Evolutionary conservation across 2,113 vertebrate genomes (phyloP).

Genomic region (Embiotoca jacksoni): DNA sequence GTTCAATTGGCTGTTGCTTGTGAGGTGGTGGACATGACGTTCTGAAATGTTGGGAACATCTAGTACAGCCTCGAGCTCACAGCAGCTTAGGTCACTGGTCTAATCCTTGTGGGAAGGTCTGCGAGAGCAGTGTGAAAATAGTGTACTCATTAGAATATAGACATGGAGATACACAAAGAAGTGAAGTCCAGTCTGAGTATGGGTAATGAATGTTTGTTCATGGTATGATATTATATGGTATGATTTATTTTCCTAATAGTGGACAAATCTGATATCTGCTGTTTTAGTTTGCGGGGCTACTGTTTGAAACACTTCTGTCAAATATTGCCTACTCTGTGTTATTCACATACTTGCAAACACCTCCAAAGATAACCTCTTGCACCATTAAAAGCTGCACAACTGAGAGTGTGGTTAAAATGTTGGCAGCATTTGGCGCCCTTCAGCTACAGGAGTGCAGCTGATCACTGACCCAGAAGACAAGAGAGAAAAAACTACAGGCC

Average conservation of each 20-base stretch:
- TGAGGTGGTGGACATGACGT: slow-evolving; percentile 14
- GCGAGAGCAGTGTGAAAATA: not conserved
- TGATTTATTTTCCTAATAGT: not conserved
- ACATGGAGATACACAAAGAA: not conserved
- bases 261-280: slow-evolving; percentile 6
- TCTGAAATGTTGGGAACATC: slow-evolving; percentile 51
- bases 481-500: not conserved
- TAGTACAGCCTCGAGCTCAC: slow-evolving; percentile 9
- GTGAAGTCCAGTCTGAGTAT: not conserved
- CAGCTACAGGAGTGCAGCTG: not conserved
- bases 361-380: not conserved
- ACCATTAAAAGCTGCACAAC: not conserved
- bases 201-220: not conserved
- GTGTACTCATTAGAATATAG: slow-evolving; percentile 3
- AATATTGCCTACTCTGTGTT: not conserved
- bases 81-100: slow-evolving; percentile 37
- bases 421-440: not conserved
- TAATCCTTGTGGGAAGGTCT: slow-evolving; percentile 72
- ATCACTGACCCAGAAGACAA: slow-evolving; percentile 8
- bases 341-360: not conserved
- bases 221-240: not conserved
- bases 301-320: no score
- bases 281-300: not conserved
- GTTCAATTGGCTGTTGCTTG: slow-evolving; percentile 13
- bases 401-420: not conserved